A percentile compares a stretch with the other conserved stretches of the same genome.
phyloP scores from a whole-genome alignment of 2,888 invertebrate species.

The Melipona beecheii region DNA sequence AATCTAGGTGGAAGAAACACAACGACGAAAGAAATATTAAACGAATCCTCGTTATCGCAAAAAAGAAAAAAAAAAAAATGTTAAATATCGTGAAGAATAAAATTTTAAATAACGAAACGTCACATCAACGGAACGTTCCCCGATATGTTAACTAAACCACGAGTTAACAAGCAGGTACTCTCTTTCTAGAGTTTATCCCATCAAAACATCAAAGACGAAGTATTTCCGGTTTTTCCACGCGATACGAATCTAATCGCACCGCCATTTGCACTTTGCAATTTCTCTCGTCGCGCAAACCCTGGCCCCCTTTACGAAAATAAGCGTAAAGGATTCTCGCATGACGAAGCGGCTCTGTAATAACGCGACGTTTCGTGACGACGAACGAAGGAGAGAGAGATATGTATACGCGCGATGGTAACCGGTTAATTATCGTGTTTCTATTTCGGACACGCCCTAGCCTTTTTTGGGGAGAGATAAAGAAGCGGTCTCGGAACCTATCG shows the following conservation, averaged over 20 bases:
- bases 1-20: neutral
- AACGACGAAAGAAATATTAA: neutral
- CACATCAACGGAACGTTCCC: too few relatives aligned
- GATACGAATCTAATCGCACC: slow-evolving; percentile 9
- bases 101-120: neutral
- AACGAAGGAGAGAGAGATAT: neutral
- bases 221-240: neutral
- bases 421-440: slow-evolving; percentile 55
- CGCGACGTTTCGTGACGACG: neutral
- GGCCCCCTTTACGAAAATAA: slow-evolving; percentile 3
- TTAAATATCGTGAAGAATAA: too few relatives aligned
- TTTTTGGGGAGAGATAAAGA: slow-evolving; percentile 42
- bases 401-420: slow-evolving; percentile 27
- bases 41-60: neutral
- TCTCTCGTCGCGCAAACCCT: neutral
- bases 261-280: neutral
- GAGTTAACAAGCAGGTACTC: neutral
- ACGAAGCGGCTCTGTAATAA: neutral
- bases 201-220: neutral
- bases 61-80: too few relatives aligned
- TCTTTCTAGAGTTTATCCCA: neutral
- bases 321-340: neutral
- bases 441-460: slow-evolving; percentile 47
- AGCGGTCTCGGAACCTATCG: slow-evolving; percentile 14
- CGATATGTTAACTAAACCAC: neutral